Conservation (phyloP, 2,888 invertebrate genomes). For the Nephrotoma flavescens region DNA sequence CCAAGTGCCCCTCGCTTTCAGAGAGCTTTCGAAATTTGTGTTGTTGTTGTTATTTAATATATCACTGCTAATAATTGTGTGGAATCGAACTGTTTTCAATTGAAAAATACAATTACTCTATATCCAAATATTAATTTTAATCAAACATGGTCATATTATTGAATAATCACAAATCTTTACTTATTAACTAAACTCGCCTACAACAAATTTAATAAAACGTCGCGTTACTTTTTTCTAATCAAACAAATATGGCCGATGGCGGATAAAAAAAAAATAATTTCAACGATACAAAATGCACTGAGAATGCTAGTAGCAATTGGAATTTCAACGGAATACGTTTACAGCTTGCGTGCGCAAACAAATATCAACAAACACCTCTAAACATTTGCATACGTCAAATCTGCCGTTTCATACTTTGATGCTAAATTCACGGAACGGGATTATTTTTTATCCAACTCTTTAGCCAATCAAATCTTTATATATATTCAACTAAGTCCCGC, state of each 20-base stretch:
- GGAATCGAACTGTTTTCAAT: neutral
- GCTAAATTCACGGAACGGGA: too few species aligned
- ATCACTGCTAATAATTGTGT: neutral
- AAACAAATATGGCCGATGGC: neutral
- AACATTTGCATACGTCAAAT: too few species aligned
- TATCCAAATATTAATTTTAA: neutral
- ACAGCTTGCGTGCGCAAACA: too few species aligned
- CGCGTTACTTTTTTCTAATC: neutral
- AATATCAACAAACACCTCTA: too few species aligned
- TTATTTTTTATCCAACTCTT: too few species aligned
- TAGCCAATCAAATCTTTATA: too few species aligned
- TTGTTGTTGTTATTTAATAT: neutral
- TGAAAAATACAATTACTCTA: neutral
- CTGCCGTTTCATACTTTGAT: too few species aligned
- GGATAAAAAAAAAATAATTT: neutral
- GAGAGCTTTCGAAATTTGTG: too few species aligned
- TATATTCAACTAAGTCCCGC: too few species aligned
- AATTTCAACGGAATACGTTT: too few species aligned
- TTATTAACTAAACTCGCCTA: neutral
- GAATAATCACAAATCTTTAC: neutral
- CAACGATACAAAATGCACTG: neutral
- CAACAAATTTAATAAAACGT: neutral
- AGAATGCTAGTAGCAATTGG: neutral
- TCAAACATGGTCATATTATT: neutral
- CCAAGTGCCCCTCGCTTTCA: neutral